phyloP scores from a whole-genome alignment of 2,797 vertebrate genomes.

The Podargus strigoides region DNA sequence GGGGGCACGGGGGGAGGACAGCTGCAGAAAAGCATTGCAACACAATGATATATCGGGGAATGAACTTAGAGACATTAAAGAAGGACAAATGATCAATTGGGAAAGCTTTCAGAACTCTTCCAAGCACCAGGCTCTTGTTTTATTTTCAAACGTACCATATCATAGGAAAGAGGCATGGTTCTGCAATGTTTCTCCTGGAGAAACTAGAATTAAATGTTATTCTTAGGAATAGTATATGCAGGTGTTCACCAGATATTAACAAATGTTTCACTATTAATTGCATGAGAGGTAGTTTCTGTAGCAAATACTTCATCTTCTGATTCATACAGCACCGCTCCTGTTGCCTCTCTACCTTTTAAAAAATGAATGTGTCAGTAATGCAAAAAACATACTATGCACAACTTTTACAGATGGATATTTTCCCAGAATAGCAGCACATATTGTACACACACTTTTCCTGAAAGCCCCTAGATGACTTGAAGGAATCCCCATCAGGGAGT shows the following conservation, averaged over 20 bases:
- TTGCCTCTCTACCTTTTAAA: neutral
- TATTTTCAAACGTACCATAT: slow-evolving; percentile 16
- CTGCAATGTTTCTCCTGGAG: neutral
- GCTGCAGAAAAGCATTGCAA: neutral
- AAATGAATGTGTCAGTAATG: neutral
- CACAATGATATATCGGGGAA: neutral
- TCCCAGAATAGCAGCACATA: neutral
- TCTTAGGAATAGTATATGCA: slow-evolving; percentile 9
- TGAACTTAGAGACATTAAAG: neutral
- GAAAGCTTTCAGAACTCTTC: neutral
- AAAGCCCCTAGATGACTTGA: neutral
- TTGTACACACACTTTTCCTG: neutral
- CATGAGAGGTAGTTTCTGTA: neutral
- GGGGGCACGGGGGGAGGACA: too few relatives aligned
- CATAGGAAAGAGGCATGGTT: neutral
- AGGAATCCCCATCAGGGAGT: neutral
- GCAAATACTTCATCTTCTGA: neutral
- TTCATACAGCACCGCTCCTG: neutral
- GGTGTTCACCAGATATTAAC: slow-evolving; percentile 32
- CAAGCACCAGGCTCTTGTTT: neutral
- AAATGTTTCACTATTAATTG: slow-evolving; percentile 8
- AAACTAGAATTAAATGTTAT: slow-evolving; percentile 11
- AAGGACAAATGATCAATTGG: neutral
- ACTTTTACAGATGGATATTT: neutral
- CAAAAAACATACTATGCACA: neutral